These are phyloP conservation scores for Allolobophora icterica DNA, from an alignment of 2,888 invertebrate species.

Conservation along the genomic window DNA sequence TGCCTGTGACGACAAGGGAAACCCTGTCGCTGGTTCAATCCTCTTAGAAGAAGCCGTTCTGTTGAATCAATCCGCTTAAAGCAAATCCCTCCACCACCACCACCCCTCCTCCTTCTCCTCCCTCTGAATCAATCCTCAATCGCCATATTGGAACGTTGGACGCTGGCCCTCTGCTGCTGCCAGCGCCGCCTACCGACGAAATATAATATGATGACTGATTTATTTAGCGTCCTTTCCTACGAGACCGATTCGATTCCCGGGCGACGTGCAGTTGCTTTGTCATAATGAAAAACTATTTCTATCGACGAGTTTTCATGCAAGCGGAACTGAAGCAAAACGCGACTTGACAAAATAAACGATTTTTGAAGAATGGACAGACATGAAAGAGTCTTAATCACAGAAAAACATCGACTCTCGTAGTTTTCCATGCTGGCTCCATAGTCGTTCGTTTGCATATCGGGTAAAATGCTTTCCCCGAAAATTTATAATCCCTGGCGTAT, in stretches of 20 bases:
- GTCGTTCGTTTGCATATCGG: too few relatives aligned
- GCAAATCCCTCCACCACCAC: neutral
- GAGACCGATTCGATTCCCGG: conserved; percentile 11
- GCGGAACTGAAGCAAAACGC: neutral
- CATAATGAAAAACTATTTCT: neutral
- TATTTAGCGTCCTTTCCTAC: neutral
- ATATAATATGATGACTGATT: conserved; percentile 4
- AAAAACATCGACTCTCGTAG: neutral
- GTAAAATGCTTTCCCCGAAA: neutral
- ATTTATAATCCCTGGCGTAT: neutral
- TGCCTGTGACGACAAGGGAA: neutral
- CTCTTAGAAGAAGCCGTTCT: neutral
- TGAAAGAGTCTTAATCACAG: neutral
- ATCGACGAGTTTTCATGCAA: neutral
- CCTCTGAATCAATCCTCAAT: neutral
- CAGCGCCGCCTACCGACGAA: neutral
- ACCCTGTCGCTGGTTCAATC: conserved; percentile 4
- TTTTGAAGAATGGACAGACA: neutral
- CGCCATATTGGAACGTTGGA: neutral
- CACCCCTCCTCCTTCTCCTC: neutral
- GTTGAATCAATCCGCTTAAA: conserved; percentile 1
- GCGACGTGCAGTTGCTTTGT: neutral
- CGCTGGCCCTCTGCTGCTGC: neutral
- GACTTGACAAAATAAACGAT: conserved; percentile 11
- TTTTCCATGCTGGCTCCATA: neutral